Evolutionary conservation across 2,797 vertebrate species (phyloP).

Genomic region (Gobio occitaniae): DNA sequence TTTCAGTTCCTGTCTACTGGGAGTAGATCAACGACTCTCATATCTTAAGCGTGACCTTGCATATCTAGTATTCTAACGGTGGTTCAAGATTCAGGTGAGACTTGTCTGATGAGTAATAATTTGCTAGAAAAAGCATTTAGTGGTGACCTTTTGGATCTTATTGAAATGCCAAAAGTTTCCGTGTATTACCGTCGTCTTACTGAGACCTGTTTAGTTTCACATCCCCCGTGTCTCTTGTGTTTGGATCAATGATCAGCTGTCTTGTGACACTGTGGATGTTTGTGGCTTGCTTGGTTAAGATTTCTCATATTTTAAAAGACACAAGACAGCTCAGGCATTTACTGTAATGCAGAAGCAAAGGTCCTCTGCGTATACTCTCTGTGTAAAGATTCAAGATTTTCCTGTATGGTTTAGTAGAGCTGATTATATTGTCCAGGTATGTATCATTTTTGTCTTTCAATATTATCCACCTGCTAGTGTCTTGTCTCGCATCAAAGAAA

Average conservation of each 20-base stretch:
- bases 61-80: background rate
- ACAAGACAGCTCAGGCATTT: background rate
- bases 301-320: constrained; percentile 14
- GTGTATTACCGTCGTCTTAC: background rate
- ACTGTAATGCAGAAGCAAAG: constrained; percentile 21
- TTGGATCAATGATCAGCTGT: constrained; percentile 12
- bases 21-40: background rate
- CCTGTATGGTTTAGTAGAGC: constrained; percentile 1
- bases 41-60: background rate
- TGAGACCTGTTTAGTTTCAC: constrained; percentile 34
- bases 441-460: background rate
- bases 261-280: constrained; percentile 21
- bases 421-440: constrained; percentile 3
- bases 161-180: constrained; percentile 30
- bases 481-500: background rate
- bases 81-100: background rate
- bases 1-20: constrained; percentile 29
- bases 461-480: background rate
- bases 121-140: constrained; percentile 3
- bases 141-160: background rate
- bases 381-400: constrained; percentile 44
- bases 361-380: background rate
- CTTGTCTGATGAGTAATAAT: constrained; percentile 15
- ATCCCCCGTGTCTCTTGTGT: constrained; percentile 3
- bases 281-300: constrained; percentile 19